Evolutionary conservation across 2,797 vertebrate species (phyloP), one percentile per base, ranked within the genome.

Genomic region (Acanthornis magna): DNA sequence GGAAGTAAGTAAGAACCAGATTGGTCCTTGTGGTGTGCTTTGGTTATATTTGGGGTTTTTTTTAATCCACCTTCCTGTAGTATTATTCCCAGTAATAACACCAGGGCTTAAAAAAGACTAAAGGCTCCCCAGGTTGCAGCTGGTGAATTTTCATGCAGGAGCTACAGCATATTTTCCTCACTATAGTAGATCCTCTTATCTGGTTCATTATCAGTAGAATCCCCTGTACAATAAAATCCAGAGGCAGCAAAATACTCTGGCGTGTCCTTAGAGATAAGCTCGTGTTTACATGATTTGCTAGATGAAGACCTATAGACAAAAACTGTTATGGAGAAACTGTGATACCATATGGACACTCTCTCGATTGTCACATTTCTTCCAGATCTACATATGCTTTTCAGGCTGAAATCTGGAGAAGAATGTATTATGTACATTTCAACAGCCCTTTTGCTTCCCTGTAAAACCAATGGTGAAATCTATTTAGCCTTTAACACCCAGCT

Each of bases 161-260:
- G 47, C 38, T 47, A 53, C 13, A 51, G 38, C 2, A 2, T 60
- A 32, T 88, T 96, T 91, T 50, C 61, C n/a, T 55, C 29, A 27
- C 84, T 53, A 23, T 4, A 38, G 23, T 11, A 93, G 62, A 96
- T 96, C 93, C 66, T 95, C 89, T 96, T 94, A 84, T 89, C 89
- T 89, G 70, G 62, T 84, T 96, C 76, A 78, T 92, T 91, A 92
- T 81, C 79, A 81, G 61, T 19, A 78, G 75, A 89, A 92, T 88
- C 66, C 76, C n/a, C 58, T 70, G 48, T 42, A 76, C 13, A 26
- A 38, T 62, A 67, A 83, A 95, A 92, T 88, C 85, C 79, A 81
- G 85, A 66, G 79, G 80, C 76, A 92, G 85, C 50, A 91, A 93
- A 92, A 85, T 77, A 91, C 47, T 88, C 66, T 48, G 63, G 55